These are phyloP conservation scores for Gymnothorax reevesii DNA, from an alignment of 2,797 vertebrate genomes.

Conservation along the genomic window DNA sequence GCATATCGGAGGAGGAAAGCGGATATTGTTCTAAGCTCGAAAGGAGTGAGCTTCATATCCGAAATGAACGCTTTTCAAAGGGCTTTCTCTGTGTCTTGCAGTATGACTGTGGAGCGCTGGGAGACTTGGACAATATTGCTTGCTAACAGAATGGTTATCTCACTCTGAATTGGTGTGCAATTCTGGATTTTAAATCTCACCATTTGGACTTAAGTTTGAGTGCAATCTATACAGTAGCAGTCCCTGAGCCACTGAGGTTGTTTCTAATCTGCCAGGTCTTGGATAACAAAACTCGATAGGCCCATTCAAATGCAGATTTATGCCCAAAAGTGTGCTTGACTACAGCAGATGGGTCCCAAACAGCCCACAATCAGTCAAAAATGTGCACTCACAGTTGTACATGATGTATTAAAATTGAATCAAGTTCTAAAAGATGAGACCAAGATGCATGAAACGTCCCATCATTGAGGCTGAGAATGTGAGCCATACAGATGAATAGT, in stretches of 20 bases:
- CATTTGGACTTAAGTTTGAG: background rate
- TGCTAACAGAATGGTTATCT: background rate
- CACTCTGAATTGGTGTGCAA: background rate
- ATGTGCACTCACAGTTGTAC: background rate
- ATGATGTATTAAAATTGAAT: no score
- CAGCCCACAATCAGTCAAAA: background rate
- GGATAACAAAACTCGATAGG: background rate
- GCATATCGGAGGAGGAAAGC: slow-evolving; percentile 46
- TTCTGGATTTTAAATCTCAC: background rate
- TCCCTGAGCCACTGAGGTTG: background rate
- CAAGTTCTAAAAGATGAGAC: no score
- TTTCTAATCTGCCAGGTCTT: background rate
- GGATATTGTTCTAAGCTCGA: slow-evolving; percentile 50
- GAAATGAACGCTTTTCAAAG: background rate
- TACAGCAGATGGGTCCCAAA: background rate
- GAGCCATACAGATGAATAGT: no score
- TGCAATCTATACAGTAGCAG: background rate
- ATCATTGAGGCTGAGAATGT: no score
- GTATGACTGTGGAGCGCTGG: background rate
- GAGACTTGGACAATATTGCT: background rate
- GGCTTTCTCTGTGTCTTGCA: background rate
- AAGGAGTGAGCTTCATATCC: slow-evolving; percentile 32
- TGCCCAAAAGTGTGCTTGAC: background rate
- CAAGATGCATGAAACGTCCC: no score
- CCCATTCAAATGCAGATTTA: background rate